Base-by-base conservation (phyloP, 1,140 invertebrate species). In the Lycorma delicatula region DNA sequence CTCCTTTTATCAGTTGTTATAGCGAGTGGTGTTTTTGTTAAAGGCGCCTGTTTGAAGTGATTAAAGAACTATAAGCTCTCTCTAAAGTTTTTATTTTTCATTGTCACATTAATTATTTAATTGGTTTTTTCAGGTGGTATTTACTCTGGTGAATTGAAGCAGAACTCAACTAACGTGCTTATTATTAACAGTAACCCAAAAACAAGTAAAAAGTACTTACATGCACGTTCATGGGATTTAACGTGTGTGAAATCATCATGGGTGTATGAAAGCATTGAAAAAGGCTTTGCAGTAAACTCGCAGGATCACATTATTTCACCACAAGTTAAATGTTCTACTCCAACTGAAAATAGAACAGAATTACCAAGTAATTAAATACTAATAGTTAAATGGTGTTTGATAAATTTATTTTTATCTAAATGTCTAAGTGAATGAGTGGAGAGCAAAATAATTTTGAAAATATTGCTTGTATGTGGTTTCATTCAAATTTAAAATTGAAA, bases 191-290 rank as follows among this genome's bases (percentile, higher is more conserved):
- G 16, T 4, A 70, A 73, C 41, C 71, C 75, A 38, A 69, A 83
- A 2, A 76, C 80, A 57, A 89, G 89, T 56, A 82, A 89, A 13
- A 96, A 96, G 69, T 85, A 86, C 66, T 85, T 83, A 63, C 86
- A 82, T 63, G 91, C 91, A 0, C 69, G 81, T 47, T 79, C 83
- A 62, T 89, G 84, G 71, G 80, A 81, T 56, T 86, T 89, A 63
- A 79, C 81, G 28, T 87, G 85, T 68, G 78, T 91, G 1, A 76
- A 71, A 50, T 77, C 81, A 0, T 73, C 83, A 13, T 96, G 92
- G 91, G 73, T 95, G 28, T 80, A 79, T 58, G 85, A 91, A 22
- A 91, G 87, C 46, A 74, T 87, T 0, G 73, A 80, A 41, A 78
- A 79, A 26, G 88, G 89, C 0, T 86, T 83, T 61, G 84, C 87